Percentiles rank a stretch among this genome's conserved stretches.
Conservation (phyloP, 2,113 vertebrate species). For the Oreochromis tanganicae region DNA sequence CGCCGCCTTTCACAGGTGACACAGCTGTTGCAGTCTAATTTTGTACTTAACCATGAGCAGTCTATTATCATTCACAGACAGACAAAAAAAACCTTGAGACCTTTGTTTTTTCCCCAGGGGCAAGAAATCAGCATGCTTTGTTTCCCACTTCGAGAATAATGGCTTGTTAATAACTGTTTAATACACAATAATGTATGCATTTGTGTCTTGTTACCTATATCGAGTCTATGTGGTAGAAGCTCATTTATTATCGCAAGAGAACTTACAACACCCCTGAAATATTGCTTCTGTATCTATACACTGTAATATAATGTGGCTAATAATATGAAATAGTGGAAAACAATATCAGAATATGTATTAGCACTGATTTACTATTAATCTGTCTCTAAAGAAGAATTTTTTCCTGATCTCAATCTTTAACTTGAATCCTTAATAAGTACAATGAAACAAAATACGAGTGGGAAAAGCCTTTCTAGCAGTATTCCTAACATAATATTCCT, state of each 20-base stretch:
- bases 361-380: neutral
- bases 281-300: neutral
- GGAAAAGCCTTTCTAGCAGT: neutral
- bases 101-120: slow-evolving; percentile 6
- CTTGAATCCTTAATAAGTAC: neutral
- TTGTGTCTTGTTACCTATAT: neutral
- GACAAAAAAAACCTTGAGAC: slow-evolving; percentile 8
- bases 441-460: neutral
- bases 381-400: neutral
- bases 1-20: slow-evolving; percentile 45
- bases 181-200: neutral
- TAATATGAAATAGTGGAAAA: neutral
- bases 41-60: slow-evolving; percentile 47
- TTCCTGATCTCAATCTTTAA: neutral
- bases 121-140: slow-evolving; percentile 38
- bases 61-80: slow-evolving; percentile 46
- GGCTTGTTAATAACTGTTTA: slow-evolving; percentile 6
- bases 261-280: neutral
- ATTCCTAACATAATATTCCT: neutral
- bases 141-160: neutral
- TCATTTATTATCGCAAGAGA: neutral
- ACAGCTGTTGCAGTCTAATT: slow-evolving; percentile 58
- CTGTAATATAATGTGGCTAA: neutral
- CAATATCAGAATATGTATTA: neutral
- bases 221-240: neutral